Evolutionary conservation across 1,140 invertebrate species (phyloP).

Genomic region (Anagrus nilaparvatae): DNA sequence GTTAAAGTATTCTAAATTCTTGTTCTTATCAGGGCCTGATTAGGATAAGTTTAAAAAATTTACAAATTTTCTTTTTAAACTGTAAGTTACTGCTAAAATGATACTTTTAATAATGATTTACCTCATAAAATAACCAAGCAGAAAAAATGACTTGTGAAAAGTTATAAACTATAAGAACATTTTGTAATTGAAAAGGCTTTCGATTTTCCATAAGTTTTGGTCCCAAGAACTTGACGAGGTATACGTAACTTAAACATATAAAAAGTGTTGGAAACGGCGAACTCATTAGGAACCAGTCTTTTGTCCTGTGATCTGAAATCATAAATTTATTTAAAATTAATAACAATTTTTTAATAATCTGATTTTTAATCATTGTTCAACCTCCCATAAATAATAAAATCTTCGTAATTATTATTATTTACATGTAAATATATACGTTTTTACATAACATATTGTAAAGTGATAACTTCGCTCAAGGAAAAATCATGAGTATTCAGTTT

Average conservation of each 20-base stretch:
- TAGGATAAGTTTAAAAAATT: background rate
- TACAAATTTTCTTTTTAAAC: background rate
- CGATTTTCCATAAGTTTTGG: conserved; percentile 79
- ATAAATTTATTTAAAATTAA: conserved; percentile 9
- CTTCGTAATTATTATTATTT: too few relatives aligned
- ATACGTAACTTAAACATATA: conserved; percentile 66
- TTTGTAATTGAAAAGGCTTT: conserved; percentile 70
- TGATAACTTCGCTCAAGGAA: too few relatives aligned
- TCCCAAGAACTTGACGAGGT: conserved; percentile 66
- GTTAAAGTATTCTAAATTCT: too few relatives aligned
- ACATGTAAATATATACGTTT: too few relatives aligned
- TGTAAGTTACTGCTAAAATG: too few relatives aligned
- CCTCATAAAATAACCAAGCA: conserved; percentile 72
- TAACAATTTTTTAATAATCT: background rate
- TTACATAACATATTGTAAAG: too few relatives aligned
- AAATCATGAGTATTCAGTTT: too few relatives aligned
- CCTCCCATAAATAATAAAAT: too few relatives aligned
- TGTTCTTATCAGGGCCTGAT: too few relatives aligned
- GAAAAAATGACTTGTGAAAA: conserved; percentile 75
- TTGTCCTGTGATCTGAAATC: conserved; percentile 65
- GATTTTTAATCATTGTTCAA: background rate
- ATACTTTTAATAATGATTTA: too few relatives aligned
- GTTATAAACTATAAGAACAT: conserved; percentile 75
- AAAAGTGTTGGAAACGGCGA: conserved; percentile 70
- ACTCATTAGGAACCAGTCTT: conserved; percentile 75